phyloP scores from a whole-genome alignment of 2,888 invertebrate species.

The Agrochola circellaris region DNA sequence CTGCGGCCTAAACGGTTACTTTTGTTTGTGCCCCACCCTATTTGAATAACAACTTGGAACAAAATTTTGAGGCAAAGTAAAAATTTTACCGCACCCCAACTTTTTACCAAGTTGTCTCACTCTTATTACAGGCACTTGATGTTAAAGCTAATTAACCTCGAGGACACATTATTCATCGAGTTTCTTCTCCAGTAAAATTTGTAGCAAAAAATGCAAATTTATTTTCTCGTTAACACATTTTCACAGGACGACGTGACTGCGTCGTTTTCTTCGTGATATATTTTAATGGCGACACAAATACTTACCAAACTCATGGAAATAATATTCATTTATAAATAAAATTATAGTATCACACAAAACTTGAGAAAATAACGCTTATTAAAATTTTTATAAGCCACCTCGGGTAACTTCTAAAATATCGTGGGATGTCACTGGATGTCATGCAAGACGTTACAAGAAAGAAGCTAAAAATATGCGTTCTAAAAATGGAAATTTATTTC shows the following conservation, averaged over 20 bases:
- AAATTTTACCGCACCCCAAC: neutral
- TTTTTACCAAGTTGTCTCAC: conserved; percentile 29
- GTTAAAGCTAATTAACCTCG: conserved; percentile 37
- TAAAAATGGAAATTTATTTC: conserved; percentile 15
- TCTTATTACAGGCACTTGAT: conserved; percentile 20
- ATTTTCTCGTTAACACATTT: conserved; percentile 36
- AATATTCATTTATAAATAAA: conserved; percentile 60
- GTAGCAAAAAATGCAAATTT: conserved; percentile 31
- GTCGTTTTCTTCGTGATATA: conserved; percentile 17
- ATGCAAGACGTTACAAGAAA: conserved; percentile 3
- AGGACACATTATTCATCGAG: conserved; percentile 40
- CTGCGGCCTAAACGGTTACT: conserved; percentile 32
- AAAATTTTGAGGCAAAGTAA: neutral
- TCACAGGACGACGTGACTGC: conserved; percentile 12
- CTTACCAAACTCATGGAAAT: conserved; percentile 49
- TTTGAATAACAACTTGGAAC: conserved; percentile 44
- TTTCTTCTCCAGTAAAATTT: conserved; percentile 29
- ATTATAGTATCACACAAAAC: conserved; percentile 54
- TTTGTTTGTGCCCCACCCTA: conserved; percentile 35
- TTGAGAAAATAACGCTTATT: conserved; percentile 52
- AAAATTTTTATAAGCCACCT: conserved; percentile 52
- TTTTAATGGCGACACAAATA: conserved; percentile 13
- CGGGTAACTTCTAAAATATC: conserved; percentile 51
- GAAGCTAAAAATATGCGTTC: conserved; percentile 49
- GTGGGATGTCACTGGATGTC: conserved; percentile 50